These are phyloP conservation scores for Rhineura floridana DNA, from an alignment of 2,113 vertebrate genomes.

Conservation along the genomic window DNA sequence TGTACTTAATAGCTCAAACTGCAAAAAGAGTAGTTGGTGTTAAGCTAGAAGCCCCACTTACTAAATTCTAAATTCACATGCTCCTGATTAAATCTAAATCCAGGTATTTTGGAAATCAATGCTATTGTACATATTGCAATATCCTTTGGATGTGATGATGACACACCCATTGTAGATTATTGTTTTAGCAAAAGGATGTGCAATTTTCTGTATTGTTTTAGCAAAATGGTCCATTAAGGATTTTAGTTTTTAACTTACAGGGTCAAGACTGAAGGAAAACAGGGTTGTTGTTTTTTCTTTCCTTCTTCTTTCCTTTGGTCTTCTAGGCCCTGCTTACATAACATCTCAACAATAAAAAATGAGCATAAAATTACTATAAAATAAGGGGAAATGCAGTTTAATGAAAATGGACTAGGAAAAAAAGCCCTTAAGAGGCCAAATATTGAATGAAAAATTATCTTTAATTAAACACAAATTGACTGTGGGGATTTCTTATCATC, in stretches of 20 bases:
- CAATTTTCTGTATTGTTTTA: background rate
- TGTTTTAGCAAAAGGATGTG: background rate
- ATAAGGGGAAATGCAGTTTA: constrained; percentile 29
- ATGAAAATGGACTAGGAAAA: constrained; percentile 25
- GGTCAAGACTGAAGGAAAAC: constrained; percentile 55
- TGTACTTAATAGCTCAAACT: background rate
- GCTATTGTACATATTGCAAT: background rate
- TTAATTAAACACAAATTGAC: constrained; percentile 59
- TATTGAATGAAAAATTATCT: constrained; percentile 50
- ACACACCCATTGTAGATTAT: background rate
- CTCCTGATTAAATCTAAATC: background rate
- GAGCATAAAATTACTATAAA: constrained; percentile 40
- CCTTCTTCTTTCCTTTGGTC: background rate
- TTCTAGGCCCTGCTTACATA: constrained; percentile 46
- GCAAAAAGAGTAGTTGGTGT: background rate
- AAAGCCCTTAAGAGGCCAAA: constrained; percentile 42
- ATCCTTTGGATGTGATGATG: background rate
- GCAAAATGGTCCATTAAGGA: background rate
- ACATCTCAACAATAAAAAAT: constrained; percentile 51
- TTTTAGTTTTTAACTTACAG: background rate
- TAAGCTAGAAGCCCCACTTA: background rate
- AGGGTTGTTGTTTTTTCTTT: constrained; percentile 54
- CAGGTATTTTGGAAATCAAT: background rate
- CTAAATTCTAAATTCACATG: background rate
- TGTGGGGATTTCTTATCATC: constrained; percentile 48